Percentiles rank a stretch among this genome's conserved stretches.
These are phyloP conservation scores for Lucilia cuprina DNA, from an alignment of 1,140 invertebrate genomes.

Conservation along the genomic window DNA sequence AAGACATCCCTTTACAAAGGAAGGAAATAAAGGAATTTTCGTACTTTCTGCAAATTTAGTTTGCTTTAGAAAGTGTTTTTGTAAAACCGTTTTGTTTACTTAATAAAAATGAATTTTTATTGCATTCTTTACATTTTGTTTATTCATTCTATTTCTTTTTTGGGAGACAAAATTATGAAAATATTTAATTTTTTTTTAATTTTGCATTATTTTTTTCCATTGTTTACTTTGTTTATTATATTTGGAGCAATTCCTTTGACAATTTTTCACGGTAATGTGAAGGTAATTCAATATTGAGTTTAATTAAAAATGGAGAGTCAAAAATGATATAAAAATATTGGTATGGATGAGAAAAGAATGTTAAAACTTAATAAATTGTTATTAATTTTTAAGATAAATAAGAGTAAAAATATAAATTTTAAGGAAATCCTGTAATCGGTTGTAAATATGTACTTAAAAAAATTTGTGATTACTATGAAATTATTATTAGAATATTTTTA, in stretches of 20 bases:
- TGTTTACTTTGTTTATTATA: too few relatives aligned
- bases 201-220: too few relatives aligned
- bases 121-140: not conserved
- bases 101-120: constrained; percentile 4
- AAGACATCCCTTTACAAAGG: not conserved
- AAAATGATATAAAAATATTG: too few relatives aligned
- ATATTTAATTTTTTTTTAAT: not conserved
- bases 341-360: too few relatives aligned
- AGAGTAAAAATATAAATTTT: too few relatives aligned
- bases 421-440: too few relatives aligned
- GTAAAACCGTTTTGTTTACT: not conserved
- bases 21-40: too few relatives aligned
- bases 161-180: not conserved
- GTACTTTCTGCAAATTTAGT: not conserved
- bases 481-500: too few relatives aligned
- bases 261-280: not conserved
- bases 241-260: not conserved
- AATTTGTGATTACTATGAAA: too few relatives aligned
- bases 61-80: not conserved
- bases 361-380: too few relatives aligned
- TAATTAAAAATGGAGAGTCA: not conserved
- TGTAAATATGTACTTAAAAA: too few relatives aligned
- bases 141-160: not conserved
- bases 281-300: not conserved
- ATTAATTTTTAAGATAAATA: too few relatives aligned